A percentile compares a stretch with the other conserved stretches of the same genome.
phyloP scores from a whole-genome alignment of 2,888 invertebrate genomes.

The Sphinx pinastri region DNA sequence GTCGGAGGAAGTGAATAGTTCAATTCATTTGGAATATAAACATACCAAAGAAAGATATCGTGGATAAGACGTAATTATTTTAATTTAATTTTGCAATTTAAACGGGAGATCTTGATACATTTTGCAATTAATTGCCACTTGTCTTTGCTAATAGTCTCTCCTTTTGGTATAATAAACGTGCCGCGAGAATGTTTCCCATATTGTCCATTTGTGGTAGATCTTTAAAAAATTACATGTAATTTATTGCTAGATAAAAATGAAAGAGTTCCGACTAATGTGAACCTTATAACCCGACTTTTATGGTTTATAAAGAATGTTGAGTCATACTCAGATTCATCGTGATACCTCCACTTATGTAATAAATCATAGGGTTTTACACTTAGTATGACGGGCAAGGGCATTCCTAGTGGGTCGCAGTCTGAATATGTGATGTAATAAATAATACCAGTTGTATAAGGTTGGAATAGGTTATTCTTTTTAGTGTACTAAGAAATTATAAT shows the following conservation, averaged over 20 bases:
- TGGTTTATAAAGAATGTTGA: constrained; percentile 1
- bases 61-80: not conserved
- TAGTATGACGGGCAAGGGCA: not conserved
- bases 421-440: not conserved
- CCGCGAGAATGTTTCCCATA: not conserved
- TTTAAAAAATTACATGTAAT: constrained; percentile 8
- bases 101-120: not conserved
- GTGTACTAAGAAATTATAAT: too few relatives aligned
- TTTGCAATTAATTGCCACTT: not conserved
- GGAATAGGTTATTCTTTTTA: too few relatives aligned
- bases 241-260: constrained; percentile 16
- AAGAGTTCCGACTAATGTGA: not conserved
- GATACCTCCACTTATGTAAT: constrained; percentile 11
- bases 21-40: not conserved
- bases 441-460: not conserved
- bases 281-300: not conserved
- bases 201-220: not conserved
- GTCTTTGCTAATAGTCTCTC: not conserved
- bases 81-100: not conserved
- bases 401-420: not conserved
- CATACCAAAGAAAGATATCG: not conserved
- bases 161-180: not conserved
- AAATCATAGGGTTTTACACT: constrained; percentile 3
- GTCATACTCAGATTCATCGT: constrained; percentile 3
- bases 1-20: too few relatives aligned